Conservation (phyloP, 2,113 vertebrate genomes). For the Capreolus pygargus region DNA sequence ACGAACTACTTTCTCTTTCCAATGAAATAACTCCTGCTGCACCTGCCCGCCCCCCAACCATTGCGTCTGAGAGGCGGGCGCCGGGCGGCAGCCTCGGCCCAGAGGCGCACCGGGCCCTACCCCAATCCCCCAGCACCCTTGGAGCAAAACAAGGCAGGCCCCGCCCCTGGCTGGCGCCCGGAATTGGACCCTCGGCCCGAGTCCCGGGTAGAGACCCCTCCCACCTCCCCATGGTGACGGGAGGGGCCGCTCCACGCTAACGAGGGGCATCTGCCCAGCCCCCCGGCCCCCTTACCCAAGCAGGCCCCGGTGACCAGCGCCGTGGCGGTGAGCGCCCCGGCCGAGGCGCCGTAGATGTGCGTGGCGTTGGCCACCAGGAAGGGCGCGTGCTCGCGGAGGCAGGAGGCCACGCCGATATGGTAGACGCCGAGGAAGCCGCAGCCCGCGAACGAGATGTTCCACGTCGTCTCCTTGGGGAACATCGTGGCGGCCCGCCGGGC, state of each 20-base stretch:
- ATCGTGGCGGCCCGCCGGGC: constrained; percentile 76
- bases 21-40: background rate
- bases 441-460: constrained; percentile 98
- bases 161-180: background rate
- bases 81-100: background rate
- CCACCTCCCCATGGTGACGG: background rate
- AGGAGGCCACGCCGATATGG: constrained; percentile 95
- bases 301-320: constrained; percentile 86
- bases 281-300: background rate
- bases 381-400: constrained; percentile 91
- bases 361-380: constrained; percentile 92
- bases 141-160: constrained; percentile 6
- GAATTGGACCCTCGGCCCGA: background rate
- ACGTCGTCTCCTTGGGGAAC: constrained; percentile 90
- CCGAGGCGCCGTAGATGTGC: constrained; percentile 95
- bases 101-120: background rate
- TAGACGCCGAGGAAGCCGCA: constrained; percentile 97
- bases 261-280: background rate
- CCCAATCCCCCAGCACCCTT: background rate
- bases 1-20: background rate
- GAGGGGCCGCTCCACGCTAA: background rate
- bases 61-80: background rate
- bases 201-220: background rate
- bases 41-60: background rate
- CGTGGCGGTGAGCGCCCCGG: constrained; percentile 93